These are phyloP conservation scores for Rhagoletis pomonella DNA, from an alignment of 1,140 invertebrate genomes.

Conservation along the genomic window DNA sequence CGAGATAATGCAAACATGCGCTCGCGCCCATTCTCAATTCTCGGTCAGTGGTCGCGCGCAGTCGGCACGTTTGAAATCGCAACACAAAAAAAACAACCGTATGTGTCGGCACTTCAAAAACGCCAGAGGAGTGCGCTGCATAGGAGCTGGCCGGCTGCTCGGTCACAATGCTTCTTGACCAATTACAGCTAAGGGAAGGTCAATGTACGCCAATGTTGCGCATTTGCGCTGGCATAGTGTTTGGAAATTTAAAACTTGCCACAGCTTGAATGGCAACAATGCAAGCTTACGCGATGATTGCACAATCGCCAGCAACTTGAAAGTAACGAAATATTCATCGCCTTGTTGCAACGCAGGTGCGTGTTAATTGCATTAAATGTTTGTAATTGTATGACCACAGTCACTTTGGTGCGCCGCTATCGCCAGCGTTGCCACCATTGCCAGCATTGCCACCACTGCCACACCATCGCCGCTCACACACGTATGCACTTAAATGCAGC, in stretches of 20 bases:
- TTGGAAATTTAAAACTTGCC: slow-evolving; percentile 41
- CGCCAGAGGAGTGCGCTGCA: background rate
- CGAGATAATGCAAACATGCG: slow-evolving; percentile 46
- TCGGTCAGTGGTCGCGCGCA: background rate
- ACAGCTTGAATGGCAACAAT: slow-evolving; percentile 16
- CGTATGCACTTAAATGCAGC: background rate
- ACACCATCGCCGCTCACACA: background rate
- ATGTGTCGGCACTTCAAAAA: slow-evolving; percentile 29
- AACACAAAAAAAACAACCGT: slow-evolving; percentile 25
- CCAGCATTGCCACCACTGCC: background rate
- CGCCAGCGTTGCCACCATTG: too few relatives aligned
- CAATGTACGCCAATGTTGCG: background rate
- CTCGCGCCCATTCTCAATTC: slow-evolving; percentile 11
- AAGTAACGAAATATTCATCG: background rate
- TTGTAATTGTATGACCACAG: background rate
- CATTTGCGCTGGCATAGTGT: background rate
- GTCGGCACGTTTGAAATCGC: slow-evolving; percentile 31
- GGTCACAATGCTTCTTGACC: background rate
- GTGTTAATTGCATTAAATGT: slow-evolving; percentile 50
- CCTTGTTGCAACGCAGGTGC: slow-evolving; percentile 31
- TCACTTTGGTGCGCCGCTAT: slow-evolving; percentile 9
- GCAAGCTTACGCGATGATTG: background rate
- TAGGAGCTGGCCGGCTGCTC: too few relatives aligned
- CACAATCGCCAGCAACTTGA: background rate
- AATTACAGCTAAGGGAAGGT: slow-evolving; percentile 14